Base-by-base conservation (phyloP, 2,797 vertebrate species). In the Mareca penelope region DNA sequence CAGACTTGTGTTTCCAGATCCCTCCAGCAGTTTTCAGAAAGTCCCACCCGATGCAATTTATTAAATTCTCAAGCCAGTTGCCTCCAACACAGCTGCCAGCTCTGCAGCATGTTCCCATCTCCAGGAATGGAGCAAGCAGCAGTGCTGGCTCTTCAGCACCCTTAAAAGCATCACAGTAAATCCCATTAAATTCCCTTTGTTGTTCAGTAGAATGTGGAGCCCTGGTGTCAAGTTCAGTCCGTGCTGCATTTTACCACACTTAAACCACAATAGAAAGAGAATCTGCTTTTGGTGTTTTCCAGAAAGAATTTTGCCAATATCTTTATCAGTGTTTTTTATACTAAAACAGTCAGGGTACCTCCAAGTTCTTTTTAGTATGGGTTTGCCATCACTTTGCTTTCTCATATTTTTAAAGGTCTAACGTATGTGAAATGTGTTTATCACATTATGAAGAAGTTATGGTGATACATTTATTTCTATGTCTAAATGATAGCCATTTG, bases 241-340 rank as follows among this genome's bases (percentile, higher is more conserved):
- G 0, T 29, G 78, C 56, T 72, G 48, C 63, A 48, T 79, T 93
- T 79, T 68, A 55, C 35, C 56, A 48, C 40, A 42, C 56, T 85
- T 64, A 80, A 92, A 87, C 68, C 39, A 50, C 64, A 73, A 33
- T 22, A 63, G 60, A 69, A 75, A 57, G 64, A 68, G 80, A 70
- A 44, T 68, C 76, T 71, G 64, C 52, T 87, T 22, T 3, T 77
- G 79, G 72, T 96, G 40, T 64, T 92, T 88, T 78, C 86, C 82
- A 64, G 65, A 60, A 53, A 67, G 10, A 9, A 35, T 16, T 77
- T 82, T 90, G 31, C 72, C 67, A 22, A 78, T 87, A 69, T 4
- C 72, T 67, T 48, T 72, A 85, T 35, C 42, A 10, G 35, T 2
- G 31, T 4, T 67, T 96, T 87, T 52, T 33, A 2, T 8, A 35